A percentile compares a stretch with the other conserved stretches of the same genome.
Evolutionary conservation across 1,140 invertebrate species (phyloP).

Genomic region (Solenopsis invicta): DNA sequence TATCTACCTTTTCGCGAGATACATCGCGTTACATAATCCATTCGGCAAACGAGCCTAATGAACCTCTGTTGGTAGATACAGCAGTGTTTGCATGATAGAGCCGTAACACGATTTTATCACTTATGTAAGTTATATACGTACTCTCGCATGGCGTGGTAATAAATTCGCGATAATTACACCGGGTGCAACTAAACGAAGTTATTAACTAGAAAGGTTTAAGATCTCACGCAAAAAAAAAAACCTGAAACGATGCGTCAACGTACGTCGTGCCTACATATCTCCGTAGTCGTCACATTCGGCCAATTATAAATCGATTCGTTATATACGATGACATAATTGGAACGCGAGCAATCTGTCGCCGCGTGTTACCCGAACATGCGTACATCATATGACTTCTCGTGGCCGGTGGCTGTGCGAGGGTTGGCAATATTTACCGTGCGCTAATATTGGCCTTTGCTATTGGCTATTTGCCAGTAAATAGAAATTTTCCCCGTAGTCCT

Average conservation of each 20-base stretch:
- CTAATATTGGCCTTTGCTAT: conserved; percentile 75
- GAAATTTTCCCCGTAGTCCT: conserved; percentile 65
- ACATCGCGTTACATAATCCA: conserved; percentile 28
- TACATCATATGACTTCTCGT: conserved; percentile 69
- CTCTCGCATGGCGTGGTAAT: conserved; percentile 22
- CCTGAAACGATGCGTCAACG: no score
- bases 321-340: conserved; percentile 37
- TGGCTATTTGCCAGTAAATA: conserved; percentile 75
- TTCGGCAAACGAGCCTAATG: conserved; percentile 36
- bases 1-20: neutral
- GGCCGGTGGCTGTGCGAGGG: conserved; percentile 35
- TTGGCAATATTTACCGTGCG: conserved; percentile 67
- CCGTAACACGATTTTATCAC: conserved; percentile 46
- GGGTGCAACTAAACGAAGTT: neutral
- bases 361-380: conserved; percentile 40
- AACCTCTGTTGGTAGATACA: conserved; percentile 44
- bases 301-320: conserved; percentile 49
- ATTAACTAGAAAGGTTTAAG: conserved; percentile 15
- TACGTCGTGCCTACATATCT: neutral
- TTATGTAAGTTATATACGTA: conserved; percentile 31
- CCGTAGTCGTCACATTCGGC: neutral
- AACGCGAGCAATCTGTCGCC: conserved; percentile 56
- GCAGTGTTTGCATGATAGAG: conserved; percentile 46
- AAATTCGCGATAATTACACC: conserved; percentile 55
- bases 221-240: conserved; percentile 34